Base-by-base conservation (phyloP, 2,888 invertebrate genomes). In the Panzeria rudis region DNA sequence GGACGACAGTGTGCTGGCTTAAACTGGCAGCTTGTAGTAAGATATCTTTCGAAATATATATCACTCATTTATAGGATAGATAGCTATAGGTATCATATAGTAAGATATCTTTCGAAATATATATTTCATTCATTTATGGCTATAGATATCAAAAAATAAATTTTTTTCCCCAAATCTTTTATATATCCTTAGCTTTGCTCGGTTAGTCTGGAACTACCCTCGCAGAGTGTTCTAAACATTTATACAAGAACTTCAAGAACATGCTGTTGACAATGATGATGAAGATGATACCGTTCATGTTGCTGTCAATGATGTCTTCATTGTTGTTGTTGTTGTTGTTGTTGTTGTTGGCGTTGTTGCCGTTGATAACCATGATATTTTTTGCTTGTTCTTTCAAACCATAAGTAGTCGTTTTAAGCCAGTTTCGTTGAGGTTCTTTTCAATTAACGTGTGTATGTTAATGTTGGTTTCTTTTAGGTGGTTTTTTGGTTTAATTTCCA, bases 331-430 rank as follows among this genome's bases (percentile, higher is more conserved):
- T 47, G 50, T 17, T 20, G 56, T 8, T 38, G 13, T 29, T 64
- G 7, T 13, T 44, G 64, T 15, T 62, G 73, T 54, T 76, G 8
- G 35, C 41, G 54, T 11, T 38, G 23, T 17, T 64, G 52, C 5
- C 5, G 41, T 32, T 71, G 54, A 71, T 71, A 79, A 56, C 44
- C 71, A 80, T 68, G 52, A 73, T 41, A 59, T 73, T 66, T 29
- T 69, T 52, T 38, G 38, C 17, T 38, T 29, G 29, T 29, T 20
- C 15, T 61, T 23, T 8, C 23, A 32, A 69, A 59, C 54, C 69
- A 64, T 79, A 79, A 79, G 62, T 72, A 72, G 56, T 62, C 71
- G 56, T 59, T 73, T 80, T 73, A 73, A 73, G 80, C 59, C 72
- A 80, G 73, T 59, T 80, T 66, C 73, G 50, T 73, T 80, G 47